These are phyloP conservation scores for Cenopis cana DNA, from an alignment of 2,888 invertebrate genomes.

Conservation along the genomic window DNA sequence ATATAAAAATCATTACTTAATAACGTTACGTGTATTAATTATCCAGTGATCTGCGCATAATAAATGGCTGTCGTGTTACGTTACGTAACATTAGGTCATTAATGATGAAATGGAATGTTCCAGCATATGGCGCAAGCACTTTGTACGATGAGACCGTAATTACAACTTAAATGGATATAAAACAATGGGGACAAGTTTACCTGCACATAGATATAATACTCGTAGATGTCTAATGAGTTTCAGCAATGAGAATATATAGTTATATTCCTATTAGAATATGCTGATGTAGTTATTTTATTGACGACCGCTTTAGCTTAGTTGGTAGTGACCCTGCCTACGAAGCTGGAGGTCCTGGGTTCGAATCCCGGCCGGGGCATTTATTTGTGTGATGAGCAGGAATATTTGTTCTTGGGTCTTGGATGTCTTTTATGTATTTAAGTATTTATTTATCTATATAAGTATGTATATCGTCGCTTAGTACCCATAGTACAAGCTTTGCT, in stretches of 20 bases:
- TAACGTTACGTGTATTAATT: constrained; percentile 3
- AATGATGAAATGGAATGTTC: constrained; percentile 29
- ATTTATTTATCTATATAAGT: too few relatives aligned
- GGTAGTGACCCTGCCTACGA: too few relatives aligned
- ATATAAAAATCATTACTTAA: neutral
- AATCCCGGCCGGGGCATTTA: too few relatives aligned
- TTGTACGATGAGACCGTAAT: constrained; percentile 68
- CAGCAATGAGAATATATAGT: neutral
- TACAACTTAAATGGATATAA: constrained; percentile 64
- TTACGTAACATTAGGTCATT: constrained; percentile 28
- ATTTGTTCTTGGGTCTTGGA: too few relatives aligned
- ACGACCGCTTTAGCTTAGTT: too few relatives aligned
- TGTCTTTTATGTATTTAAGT: too few relatives aligned
- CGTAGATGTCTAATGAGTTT: constrained; percentile 48
- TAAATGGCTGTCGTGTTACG: constrained; percentile 34
- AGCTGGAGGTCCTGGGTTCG: too few relatives aligned
- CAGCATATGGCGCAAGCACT: constrained; percentile 67
- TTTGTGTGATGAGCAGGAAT: too few relatives aligned
- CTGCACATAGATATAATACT: constrained; percentile 32
- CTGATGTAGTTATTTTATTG: neutral
- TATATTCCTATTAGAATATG: neutral
- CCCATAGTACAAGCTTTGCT: too few relatives aligned
- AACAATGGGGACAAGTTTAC: constrained; percentile 70
- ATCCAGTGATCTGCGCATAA: constrained; percentile 19
- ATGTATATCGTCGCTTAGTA: too few relatives aligned